Base-by-base conservation (phyloP, 1,140 invertebrate species). In the Drosophila biarmipes region DNA sequence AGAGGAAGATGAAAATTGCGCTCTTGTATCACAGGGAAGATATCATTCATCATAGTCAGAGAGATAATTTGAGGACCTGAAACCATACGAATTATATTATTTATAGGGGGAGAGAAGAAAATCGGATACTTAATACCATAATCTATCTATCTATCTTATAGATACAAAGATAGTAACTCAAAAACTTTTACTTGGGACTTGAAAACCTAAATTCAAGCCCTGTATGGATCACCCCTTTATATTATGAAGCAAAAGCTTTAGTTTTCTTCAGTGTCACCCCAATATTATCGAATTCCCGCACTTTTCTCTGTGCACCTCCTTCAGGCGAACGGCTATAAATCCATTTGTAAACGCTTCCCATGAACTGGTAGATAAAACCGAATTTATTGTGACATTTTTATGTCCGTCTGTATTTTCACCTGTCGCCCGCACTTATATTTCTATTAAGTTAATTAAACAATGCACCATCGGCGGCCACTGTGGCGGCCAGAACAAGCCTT, bases 371-470 rank as follows among this genome's bases (percentile, higher is more conserved):
- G 75, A 87, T 89, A 87, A 73, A 85, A 72, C 19, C 57, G 37
- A 87, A 87, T 87, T 89, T 87, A 87, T 89, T 46, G 21, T 49
- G 71, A 49, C 82, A 75, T 49, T 86, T 85, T 86, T 81, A 87
- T 87, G 78, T 37, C 46, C 43, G 48, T 46, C 45, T 55, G 62
- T 43, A 43, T 64, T 7, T 11, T 31, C 14, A 43, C 42, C 54
- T 43, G 57, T 46, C 40, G 11, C 19, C 45, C 42, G 40, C 82
- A 89, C 78, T 89, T 87, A 89, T 87, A 82, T 82, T 87, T 87
- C 82, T 87, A 87, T 87, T 89, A 87, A 89, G 53, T 87, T 89
- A 78, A 87, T 87, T 87, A 87, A 87, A 87, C 84, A 87, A 87
- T 82, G 55, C 81, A 78, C 46, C 46, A 51, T 63, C 49, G 43